A percentile compares a stretch with the other conserved stretches of the same genome.
Conservation (phyloP, 2,888 invertebrate species). For the Megaustenia siamemsis region DNA sequence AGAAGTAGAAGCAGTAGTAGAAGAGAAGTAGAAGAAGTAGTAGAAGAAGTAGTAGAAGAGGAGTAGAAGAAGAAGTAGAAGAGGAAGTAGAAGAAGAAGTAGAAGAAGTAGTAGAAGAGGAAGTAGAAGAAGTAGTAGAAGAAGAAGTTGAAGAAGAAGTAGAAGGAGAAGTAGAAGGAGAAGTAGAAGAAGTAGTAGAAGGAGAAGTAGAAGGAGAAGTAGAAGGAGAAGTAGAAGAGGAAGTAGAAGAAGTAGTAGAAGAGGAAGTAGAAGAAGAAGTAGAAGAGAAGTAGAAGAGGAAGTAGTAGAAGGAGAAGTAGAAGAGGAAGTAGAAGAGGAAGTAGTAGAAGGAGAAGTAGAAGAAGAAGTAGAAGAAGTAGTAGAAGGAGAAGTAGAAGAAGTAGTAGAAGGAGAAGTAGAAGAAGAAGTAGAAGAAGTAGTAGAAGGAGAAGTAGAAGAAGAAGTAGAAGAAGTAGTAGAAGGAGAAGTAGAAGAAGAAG, state of each 20-base stretch:
- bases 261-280: slow-evolving; percentile 16
- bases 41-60: neutral
- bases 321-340: slow-evolving; percentile 29
- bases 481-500: neutral
- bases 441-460: neutral
- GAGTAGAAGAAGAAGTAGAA: neutral
- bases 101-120: neutral
- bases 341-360: slow-evolving; percentile 35
- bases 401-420: slow-evolving; percentile 7
- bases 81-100: neutral
- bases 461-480: slow-evolving; percentile 7
- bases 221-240: slow-evolving; percentile 30
- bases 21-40: neutral
- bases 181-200: neutral
- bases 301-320: slow-evolving; percentile 34
- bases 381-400: slow-evolving; percentile 10
- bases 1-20: no score
- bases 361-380: slow-evolving; percentile 31
- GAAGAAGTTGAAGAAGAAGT: neutral
- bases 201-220: slow-evolving; percentile 24
- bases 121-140: neutral
- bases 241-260: slow-evolving; percentile 27
- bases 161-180: neutral
- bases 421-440: slow-evolving; percentile 21
- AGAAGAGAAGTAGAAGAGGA: slow-evolving; percentile 26